Conservation (phyloP, 2,113 vertebrate genomes). For the Motacilla tschutschensis region DNA sequence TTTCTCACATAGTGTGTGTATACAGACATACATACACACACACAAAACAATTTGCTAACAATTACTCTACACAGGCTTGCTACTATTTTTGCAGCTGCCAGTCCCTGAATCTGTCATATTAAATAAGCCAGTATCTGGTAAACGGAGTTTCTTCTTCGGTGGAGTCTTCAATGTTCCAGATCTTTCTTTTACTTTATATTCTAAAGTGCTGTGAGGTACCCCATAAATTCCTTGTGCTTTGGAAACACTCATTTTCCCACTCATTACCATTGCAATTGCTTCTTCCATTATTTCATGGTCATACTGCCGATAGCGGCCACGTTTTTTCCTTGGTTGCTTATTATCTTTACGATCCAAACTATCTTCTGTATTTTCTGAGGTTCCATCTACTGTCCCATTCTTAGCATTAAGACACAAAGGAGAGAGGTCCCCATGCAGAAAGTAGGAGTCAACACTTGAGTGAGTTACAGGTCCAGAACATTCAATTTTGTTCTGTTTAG, state of each 20-base stretch:
- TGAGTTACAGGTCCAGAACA: constrained; percentile 84
- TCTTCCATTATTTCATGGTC: constrained; percentile 98
- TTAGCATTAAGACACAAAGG: constrained; percentile 90
- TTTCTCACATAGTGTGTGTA: constrained; percentile 71
- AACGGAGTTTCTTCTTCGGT: constrained; percentile 94
- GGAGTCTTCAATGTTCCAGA: constrained; percentile 97
- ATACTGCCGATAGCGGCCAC: constrained; percentile 95
- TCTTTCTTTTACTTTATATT: constrained; percentile 99
- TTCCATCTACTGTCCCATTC: constrained; percentile 86
- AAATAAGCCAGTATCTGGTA: constrained; percentile 84
- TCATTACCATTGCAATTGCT: constrained; percentile 97
- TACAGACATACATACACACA: constrained; percentile 69
- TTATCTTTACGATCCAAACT: constrained; percentile 86
- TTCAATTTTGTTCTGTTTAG: constrained; percentile 87
- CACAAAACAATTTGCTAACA: constrained; percentile 71
- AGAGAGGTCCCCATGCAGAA: constrained; percentile 89
- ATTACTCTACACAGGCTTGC: constrained; percentile 88
- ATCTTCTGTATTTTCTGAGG: constrained; percentile 84
- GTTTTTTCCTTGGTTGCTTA: constrained; percentile 96
- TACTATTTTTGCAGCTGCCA: constrained; percentile 85
- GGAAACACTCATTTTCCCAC: constrained; percentile 97
- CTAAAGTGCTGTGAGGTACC: constrained; percentile 98
- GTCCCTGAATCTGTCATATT: constrained; percentile 93
- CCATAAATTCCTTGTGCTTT: constrained; percentile 98
- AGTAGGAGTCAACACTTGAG: constrained; percentile 85